Conservation (phyloP, 2,888 invertebrate genomes). For the Sphaerophoria rueppellii region DNA sequence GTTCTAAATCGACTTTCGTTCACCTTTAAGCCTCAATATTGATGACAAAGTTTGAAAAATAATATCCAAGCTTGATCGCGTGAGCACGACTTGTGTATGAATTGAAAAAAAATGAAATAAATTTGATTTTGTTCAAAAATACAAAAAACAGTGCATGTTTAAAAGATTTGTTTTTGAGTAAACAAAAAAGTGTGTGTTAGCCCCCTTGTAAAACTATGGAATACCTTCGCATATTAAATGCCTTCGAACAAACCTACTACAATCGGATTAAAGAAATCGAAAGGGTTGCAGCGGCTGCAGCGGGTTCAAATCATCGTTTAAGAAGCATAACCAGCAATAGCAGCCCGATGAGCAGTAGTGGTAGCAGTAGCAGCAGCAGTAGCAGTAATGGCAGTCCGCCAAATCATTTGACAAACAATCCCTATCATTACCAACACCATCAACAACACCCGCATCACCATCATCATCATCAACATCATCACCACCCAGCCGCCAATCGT, state of each 20-base stretch:
- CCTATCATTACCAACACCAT: constrained; percentile 53
- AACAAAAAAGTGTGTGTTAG: constrained; percentile 3
- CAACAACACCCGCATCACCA: constrained; percentile 74
- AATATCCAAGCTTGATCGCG: constrained; percentile 37
- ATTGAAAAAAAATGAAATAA: too few relatives aligned
- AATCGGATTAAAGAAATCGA: constrained; percentile 79
- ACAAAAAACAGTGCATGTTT: constrained; percentile 21
- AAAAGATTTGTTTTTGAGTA: not conserved
- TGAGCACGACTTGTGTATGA: constrained; percentile 13
- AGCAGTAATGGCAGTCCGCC: constrained; percentile 60
- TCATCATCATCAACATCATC: constrained; percentile 66
- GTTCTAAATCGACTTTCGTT: not conserved
- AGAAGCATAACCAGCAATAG: constrained; percentile 63
- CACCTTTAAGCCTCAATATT: not conserved
- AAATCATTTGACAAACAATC: constrained; percentile 61
- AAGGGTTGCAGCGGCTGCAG: constrained; percentile 75
- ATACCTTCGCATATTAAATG: constrained; percentile 79
- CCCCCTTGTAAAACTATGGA: constrained; percentile 76
- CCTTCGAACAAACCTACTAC: constrained; percentile 79
- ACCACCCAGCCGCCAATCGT: constrained; percentile 72
- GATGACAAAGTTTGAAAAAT: constrained; percentile 8
- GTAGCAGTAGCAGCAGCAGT: constrained; percentile 51
- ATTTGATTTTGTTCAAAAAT: not conserved
- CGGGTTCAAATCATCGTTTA: constrained; percentile 72
- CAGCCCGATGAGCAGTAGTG: constrained; percentile 59